Evolutionary conservation across 2,888 invertebrate species (phyloP).

Genomic region (Drosophila parthenogenetica): DNA sequence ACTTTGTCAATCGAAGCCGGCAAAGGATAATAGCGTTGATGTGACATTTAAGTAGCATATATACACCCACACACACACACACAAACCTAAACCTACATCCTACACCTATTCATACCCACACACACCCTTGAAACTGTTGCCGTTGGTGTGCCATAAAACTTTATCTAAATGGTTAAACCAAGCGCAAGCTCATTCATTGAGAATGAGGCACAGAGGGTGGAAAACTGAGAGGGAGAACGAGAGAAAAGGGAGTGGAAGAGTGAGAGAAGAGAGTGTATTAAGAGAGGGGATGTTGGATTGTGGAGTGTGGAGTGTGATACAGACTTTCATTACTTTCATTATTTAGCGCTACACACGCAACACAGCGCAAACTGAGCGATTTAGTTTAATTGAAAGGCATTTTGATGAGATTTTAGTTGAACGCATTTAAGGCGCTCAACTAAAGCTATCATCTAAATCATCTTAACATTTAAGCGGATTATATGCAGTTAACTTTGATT

Average conservation of each 20-base stretch:
- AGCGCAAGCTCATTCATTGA: constrained; percentile 56
- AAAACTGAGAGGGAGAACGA: not conserved
- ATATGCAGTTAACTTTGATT: constrained; percentile 12
- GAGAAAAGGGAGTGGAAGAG: not conserved
- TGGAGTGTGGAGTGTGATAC: constrained; percentile 25
- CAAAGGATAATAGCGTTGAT: constrained; percentile 61
- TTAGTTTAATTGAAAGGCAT: constrained; percentile 74
- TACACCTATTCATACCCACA: constrained; percentile 1
- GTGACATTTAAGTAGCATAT: constrained; percentile 55
- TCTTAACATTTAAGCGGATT: constrained; percentile 23
- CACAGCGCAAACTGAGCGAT: constrained; percentile 64
- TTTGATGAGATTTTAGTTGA: constrained; percentile 71
- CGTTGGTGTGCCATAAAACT: constrained; percentile 75
- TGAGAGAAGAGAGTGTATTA: not conserved
- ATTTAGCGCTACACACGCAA: constrained; percentile 57
- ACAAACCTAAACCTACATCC: constrained; percentile 9
- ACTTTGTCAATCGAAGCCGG: constrained; percentile 70
- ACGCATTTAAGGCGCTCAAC: constrained; percentile 50
- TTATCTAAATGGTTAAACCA: constrained; percentile 78
- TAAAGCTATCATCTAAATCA: constrained; percentile 10
- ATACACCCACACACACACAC: constrained; percentile 16
- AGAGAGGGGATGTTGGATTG: constrained; percentile 6
- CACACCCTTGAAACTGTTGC: constrained; percentile 49
- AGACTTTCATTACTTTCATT: constrained; percentile 74
- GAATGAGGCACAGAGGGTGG: constrained; percentile 1